Conservation (phyloP, 1,140 invertebrate species). For the Anadara kagoshimensis region DNA sequence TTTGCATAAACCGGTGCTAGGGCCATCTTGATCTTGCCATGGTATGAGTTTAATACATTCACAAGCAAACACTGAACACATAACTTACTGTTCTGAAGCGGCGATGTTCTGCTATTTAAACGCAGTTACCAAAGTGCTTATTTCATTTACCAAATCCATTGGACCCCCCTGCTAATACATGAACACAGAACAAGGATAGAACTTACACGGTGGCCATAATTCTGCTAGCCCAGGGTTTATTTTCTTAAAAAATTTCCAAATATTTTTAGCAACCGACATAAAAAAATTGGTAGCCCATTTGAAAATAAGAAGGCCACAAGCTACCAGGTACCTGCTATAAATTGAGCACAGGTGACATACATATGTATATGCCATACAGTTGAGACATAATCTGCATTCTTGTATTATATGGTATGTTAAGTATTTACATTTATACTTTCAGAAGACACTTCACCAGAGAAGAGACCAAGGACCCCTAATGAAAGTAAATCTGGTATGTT, state of each 20-base stretch:
- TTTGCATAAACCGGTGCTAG: constrained; percentile 4
- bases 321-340: no score
- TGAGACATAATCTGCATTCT: not conserved
- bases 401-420: not conserved
- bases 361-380: not conserved
- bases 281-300: no score
- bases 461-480: constrained; percentile 11
- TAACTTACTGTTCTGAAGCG: not conserved
- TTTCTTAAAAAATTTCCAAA: no score
- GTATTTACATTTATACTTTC: constrained; percentile 14
- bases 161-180: no score
- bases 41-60: not conserved
- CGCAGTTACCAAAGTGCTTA: not conserved
- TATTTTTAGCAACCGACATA: no score
- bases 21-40: constrained; percentile 4
- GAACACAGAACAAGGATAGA: no score
- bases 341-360: no score
- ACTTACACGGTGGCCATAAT: no score
- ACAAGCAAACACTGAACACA: constrained; percentile 2
- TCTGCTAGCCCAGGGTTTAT: no score
- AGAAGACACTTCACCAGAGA: constrained; percentile 15
- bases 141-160: not conserved
- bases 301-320: no score
- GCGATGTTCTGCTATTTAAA: no score
- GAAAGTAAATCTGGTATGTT: constrained; percentile 11